phyloP scores from a whole-genome alignment of 2,888 invertebrate species.

The Emmelina monodactyla region DNA sequence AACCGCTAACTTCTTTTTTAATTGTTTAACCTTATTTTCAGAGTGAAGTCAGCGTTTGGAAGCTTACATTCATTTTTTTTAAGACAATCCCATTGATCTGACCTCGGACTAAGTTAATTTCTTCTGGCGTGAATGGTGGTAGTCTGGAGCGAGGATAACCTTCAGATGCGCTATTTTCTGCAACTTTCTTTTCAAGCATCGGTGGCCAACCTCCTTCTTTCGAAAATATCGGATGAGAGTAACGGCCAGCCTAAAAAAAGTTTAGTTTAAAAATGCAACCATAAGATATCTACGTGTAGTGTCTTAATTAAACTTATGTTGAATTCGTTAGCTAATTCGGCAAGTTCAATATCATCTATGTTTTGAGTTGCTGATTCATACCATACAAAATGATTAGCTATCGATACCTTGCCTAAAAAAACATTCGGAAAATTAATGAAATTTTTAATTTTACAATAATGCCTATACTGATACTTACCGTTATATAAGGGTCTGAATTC shows the following conservation, averaged over 20 bases:
- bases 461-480: slow-evolving; percentile 19
- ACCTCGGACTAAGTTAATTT: slow-evolving; percentile 33
- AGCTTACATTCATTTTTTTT: too few species aligned
- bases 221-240: slow-evolving; percentile 28
- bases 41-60: too few species aligned
- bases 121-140: slow-evolving; percentile 27
- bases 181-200: slow-evolving; percentile 21
- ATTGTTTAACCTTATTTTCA: neutral
- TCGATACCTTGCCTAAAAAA: slow-evolving; percentile 12
- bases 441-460: too few species aligned
- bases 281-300: too few species aligned
- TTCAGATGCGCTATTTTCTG: slow-evolving; percentile 21
- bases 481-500: slow-evolving; percentile 33
- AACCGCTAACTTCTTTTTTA: neutral
- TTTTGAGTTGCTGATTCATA: slow-evolving; percentile 53
- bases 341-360: too few species aligned
- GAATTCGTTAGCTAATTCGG: too few species aligned
- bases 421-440: too few species aligned
- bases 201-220: slow-evolving; percentile 33
- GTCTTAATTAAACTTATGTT: too few species aligned
- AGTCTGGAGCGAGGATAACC: slow-evolving; percentile 23
- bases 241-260: slow-evolving; percentile 14
- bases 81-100: too few species aligned
- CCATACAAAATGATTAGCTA: slow-evolving; percentile 38
- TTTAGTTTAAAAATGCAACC: too few species aligned